Evolutionary conservation across 2,797 vertebrate species (phyloP).

Genomic region (Galagoides demidoff): DNA sequence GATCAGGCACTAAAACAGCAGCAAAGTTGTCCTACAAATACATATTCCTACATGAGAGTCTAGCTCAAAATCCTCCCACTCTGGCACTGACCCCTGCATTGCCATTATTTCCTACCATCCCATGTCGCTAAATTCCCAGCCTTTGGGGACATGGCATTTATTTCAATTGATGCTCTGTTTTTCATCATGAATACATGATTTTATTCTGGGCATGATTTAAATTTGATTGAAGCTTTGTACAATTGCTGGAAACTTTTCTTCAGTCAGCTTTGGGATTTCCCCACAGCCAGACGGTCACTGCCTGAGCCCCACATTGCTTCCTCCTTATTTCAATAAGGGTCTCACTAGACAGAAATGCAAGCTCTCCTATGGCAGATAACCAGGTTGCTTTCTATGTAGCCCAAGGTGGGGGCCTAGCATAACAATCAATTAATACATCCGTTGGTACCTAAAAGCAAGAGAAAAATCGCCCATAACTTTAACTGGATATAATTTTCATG

Average conservation of each 20-base stretch:
- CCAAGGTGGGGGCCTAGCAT: not conserved
- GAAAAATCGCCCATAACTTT: not conserved
- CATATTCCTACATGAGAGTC: not conserved
- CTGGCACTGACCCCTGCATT: not conserved
- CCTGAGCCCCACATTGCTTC: not conserved
- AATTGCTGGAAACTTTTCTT: slow-evolving; percentile 58
- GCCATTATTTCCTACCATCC: slow-evolving; percentile 48
- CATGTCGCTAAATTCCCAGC: slow-evolving; percentile 27
- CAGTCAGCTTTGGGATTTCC: not conserved
- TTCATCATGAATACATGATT: slow-evolving; percentile 69
- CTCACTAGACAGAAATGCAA: not conserved
- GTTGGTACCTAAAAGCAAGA: not conserved
- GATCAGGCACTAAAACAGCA: not conserved
- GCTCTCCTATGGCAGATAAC: not conserved
- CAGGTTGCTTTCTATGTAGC: not conserved
- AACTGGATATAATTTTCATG: not conserved
- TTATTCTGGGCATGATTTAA: slow-evolving; percentile 72
- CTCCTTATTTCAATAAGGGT: not conserved
- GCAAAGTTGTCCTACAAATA: not conserved
- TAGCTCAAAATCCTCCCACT: not conserved
- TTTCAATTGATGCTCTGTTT: slow-evolving; percentile 72
- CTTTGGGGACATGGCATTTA: slow-evolving; percentile 63
- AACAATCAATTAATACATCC: not conserved
- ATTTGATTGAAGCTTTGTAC: slow-evolving; percentile 46
- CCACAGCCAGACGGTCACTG: not conserved